Evolutionary conservation across 2,888 invertebrate species (phyloP).

Genomic region (Rugalucina vietnamica): DNA sequence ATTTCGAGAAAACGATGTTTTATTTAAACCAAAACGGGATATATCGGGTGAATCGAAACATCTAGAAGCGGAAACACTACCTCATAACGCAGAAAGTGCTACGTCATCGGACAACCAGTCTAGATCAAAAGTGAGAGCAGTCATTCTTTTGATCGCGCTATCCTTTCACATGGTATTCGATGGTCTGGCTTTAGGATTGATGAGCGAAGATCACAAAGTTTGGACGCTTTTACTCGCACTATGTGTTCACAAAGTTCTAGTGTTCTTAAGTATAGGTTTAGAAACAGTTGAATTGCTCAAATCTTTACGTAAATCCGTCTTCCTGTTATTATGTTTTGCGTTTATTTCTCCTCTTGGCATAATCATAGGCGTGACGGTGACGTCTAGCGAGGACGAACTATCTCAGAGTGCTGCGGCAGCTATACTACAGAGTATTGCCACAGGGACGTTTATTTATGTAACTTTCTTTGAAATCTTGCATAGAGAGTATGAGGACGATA

Average conservation of each 20-base stretch:
- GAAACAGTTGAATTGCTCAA: slow-evolving; percentile 51
- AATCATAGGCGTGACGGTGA: slow-evolving; percentile 21
- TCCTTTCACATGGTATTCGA: slow-evolving; percentile 87
- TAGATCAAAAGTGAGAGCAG: slow-evolving; percentile 76
- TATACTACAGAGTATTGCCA: slow-evolving; percentile 34
- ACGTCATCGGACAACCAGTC: not conserved
- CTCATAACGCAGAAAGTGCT: not conserved
- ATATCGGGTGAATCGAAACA: not conserved
- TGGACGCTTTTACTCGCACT: slow-evolving; percentile 84
- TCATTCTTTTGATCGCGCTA: slow-evolving; percentile 85
- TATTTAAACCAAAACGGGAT: not conserved
- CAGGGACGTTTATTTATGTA: slow-evolving; percentile 42
- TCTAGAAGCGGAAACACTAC: not conserved
- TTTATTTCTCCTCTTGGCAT: slow-evolving; percentile 25
- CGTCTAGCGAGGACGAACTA: not conserved
- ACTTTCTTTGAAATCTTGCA: slow-evolving; percentile 45
- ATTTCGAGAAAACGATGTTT: not conserved
- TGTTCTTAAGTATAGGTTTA: slow-evolving; percentile 86
- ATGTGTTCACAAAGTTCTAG: slow-evolving; percentile 85
- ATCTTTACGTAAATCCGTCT: slow-evolving; percentile 11
- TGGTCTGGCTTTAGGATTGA: slow-evolving; percentile 86
- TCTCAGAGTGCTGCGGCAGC: not conserved
- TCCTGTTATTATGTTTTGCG: slow-evolving; percentile 1
- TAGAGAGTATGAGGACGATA: slow-evolving; percentile 18
- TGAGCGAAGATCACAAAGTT: slow-evolving; percentile 72